Evolutionary conservation across 2,888 invertebrate species (phyloP).

Genomic region (Aleiodes leptofemur): DNA sequence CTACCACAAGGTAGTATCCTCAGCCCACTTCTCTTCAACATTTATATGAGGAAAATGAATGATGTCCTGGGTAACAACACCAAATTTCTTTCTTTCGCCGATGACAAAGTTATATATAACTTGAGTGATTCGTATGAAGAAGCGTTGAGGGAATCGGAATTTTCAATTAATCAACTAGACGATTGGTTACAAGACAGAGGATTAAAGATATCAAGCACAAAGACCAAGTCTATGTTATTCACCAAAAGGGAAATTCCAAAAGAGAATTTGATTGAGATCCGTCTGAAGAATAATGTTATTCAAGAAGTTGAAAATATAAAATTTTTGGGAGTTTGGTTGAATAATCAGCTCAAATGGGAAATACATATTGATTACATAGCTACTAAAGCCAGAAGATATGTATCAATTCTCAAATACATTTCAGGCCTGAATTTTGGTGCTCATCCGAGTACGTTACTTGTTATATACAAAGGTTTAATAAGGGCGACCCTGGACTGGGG

Average conservation of each 20-base stretch:
- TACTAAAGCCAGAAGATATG: background rate
- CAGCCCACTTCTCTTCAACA: background rate
- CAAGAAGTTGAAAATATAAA: background rate
- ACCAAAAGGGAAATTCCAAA: background rate
- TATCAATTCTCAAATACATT: background rate
- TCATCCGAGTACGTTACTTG: background rate
- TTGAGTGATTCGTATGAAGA: background rate
- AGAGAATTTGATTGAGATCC: background rate
- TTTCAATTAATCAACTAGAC: background rate
- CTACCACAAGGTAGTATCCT: background rate
- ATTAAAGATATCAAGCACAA: background rate
- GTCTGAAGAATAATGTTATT: background rate
- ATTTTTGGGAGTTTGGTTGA: conserved; percentile 1
- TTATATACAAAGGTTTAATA: background rate
- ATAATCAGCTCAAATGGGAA: conserved; percentile 33
- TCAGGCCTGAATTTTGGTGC: background rate
- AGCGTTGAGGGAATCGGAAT: background rate
- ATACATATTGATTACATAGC: background rate
- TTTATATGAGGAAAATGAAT: conserved; percentile 4
- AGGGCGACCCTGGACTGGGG: background rate
- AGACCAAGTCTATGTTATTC: background rate
- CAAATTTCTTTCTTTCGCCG: background rate
- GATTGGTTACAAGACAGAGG: background rate
- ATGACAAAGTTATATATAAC: no score
- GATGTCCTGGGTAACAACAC: background rate